Conservation (phyloP, 2,797 vertebrate genomes). For the Micropoecilia bifurca region DNA sequence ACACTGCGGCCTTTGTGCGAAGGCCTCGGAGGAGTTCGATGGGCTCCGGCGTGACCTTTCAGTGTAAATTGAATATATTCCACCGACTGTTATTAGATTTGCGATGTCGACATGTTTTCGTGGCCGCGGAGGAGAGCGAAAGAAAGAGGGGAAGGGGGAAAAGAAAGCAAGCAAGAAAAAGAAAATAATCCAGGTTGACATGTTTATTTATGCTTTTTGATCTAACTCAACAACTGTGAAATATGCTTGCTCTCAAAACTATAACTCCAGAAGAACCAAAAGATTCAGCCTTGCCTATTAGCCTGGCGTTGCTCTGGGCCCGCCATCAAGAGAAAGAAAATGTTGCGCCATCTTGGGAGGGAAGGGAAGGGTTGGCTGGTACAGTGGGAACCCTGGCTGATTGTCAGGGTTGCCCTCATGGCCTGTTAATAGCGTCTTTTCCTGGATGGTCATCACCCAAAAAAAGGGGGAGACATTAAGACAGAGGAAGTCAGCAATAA, state of each 20-base stretch:
- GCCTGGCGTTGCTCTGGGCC: conserved; percentile 68
- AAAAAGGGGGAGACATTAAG: conserved; percentile 7
- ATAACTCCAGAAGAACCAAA: conserved; percentile 24
- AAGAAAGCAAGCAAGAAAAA: not conserved
- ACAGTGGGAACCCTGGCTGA: conserved; percentile 58
- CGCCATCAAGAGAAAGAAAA: conserved; percentile 50
- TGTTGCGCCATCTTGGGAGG: conserved; percentile 61
- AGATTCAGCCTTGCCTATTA: conserved; percentile 53
- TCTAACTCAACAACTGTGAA: conserved; percentile 27
- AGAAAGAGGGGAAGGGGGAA: no score
- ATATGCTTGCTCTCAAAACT: conserved; percentile 44
- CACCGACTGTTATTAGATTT: conserved; percentile 28
- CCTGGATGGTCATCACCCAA: conserved; percentile 56
- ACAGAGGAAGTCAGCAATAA: conserved; percentile 32
- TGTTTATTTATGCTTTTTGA: conserved; percentile 38
- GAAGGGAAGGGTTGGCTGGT: conserved; percentile 15
- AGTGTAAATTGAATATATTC: conserved; percentile 47
- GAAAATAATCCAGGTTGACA: conserved; percentile 21
- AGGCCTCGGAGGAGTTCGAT: conserved; percentile 17
- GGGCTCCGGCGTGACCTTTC: conserved; percentile 40
- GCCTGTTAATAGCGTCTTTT: conserved; percentile 56
- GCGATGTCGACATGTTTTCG: conserved; percentile 10
- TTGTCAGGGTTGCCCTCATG: conserved; percentile 56
- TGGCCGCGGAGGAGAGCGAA: not conserved
- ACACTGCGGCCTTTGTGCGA: conserved; percentile 61